Conservation (phyloP, 2,113 vertebrate genomes). For the Ceyx margarethae region DNA sequence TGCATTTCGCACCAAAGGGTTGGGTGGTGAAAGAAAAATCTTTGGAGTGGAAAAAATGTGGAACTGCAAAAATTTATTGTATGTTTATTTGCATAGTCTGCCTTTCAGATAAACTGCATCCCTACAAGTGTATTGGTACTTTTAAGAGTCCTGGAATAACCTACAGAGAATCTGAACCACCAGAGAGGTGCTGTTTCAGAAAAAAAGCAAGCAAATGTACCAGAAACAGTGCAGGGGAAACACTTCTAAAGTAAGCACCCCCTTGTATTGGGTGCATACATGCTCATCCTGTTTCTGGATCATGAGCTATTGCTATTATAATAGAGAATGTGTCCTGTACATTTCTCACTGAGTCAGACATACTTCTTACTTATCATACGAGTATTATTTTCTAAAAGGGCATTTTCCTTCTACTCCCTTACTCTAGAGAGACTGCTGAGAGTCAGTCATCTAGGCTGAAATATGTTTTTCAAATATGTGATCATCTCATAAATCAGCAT, state of each 20-base stretch:
- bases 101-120: slow-evolving; percentile 8
- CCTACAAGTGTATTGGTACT: background rate
- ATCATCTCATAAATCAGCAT: background rate
- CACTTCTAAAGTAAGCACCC: background rate
- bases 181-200: background rate
- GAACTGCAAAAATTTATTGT: background rate
- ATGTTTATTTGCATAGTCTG: background rate
- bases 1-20: slow-evolving; percentile 12
- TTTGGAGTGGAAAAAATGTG: slow-evolving; percentile 28
- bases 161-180: background rate
- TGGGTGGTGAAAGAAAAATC: background rate
- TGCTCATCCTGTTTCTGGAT: background rate
- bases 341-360: background rate
- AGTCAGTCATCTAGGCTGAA: background rate
- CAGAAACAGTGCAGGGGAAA: background rate
- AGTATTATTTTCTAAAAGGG: background rate
- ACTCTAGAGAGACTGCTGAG: background rate
- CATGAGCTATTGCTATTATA: background rate
- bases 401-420: background rate
- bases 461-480: background rate
- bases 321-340: background rate
- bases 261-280: background rate
- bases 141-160: background rate
- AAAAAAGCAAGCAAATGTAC: background rate
- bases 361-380: background rate